A percentile compares a stretch with the other conserved stretches of the same genome.
phyloP scores from a whole-genome alignment of 2,888 invertebrate genomes.

The Megalurothrips usitatus region DNA sequence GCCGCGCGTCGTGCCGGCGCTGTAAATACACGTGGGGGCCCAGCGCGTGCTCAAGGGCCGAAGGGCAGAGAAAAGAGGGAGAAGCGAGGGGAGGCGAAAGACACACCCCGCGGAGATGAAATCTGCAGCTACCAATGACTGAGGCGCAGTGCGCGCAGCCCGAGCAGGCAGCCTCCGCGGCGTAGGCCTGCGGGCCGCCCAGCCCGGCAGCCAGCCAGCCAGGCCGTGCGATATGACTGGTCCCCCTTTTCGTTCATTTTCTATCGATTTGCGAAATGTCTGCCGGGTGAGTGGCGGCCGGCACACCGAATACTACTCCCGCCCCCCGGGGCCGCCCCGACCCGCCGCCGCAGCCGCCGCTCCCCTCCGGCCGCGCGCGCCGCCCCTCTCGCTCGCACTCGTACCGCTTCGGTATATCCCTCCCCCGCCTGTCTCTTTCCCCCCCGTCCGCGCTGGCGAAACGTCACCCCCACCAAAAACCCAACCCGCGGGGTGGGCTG shows the following conservation, averaged over 20 bases:
- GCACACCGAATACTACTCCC: conserved; percentile 19
- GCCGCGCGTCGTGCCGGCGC: background rate
- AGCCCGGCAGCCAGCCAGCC: background rate
- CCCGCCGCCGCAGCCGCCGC: too few relatives aligned
- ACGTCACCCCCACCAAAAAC: too few relatives aligned
- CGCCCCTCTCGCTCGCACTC: background rate
- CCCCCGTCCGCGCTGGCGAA: background rate
- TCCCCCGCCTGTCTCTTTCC: background rate
- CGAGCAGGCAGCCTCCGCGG: background rate
- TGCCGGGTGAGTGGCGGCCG: conserved; percentile 20
- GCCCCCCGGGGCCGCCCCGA: background rate
- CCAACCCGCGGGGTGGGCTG: too few relatives aligned
- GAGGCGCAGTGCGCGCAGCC: background rate
- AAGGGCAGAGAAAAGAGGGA: background rate
- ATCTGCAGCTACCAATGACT: conserved; percentile 19
- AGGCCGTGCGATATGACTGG: background rate
- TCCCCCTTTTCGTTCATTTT: conserved; percentile 9
- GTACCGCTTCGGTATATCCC: background rate
- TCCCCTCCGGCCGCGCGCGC: background rate
- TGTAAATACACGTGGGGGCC: conserved; percentile 6
- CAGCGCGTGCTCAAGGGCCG: conserved; percentile 7
- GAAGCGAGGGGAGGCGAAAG: background rate
- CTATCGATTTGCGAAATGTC: conserved; percentile 26
- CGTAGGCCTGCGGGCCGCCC: background rate
- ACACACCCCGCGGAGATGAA: background rate